Evolutionary conservation across 1,140 invertebrate species (phyloP), one percentile per base, ranked within the genome.

Genomic region (Amyelois transitella): DNA sequence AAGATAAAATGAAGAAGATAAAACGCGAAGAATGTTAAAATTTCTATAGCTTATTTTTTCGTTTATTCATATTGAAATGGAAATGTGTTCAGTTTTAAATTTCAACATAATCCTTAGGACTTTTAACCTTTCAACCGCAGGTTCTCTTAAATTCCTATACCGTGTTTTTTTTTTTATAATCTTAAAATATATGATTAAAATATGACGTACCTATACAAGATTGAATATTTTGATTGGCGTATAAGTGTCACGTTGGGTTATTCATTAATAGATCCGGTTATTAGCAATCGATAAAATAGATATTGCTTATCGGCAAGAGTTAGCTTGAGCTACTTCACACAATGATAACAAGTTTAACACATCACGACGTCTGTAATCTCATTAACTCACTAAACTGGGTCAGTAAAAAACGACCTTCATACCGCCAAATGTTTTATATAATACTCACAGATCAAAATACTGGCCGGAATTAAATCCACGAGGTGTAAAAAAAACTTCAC

Each of bases 401-500:
- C 32, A 38, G 17, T 14, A 38, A 38, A 38, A 38, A 38, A 14
- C 17, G n/a, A 14, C 32, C 32, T 38, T 38, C 12, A 14, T 14
- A 38, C 25, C 25, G 12, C n/a, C n/a, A 14, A 38, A 38, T 14
- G n/a, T 14, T 38, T 10, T n/a, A 6, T 45, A 24, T 21, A 52
- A 49, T 66, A 53, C 59, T 61, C 45, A 66, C 55, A 20, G 25
- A n/a, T 18, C 21, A 53, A 51, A 51, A 55, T 51, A 55, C 50
- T 24, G 19, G 55, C 53, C 49, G 10, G 54, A 62, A 32, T 51
- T 5, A 59, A 66, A 66, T 66, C 64, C 64, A 59, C 52, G 43
- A 51, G 43, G 25, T 50, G 6, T n/a, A 24, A 64, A 56, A 32
- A 24, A 55, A 58, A 62, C 57, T 57, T 58, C 58, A 66, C 64